phyloP scores from a whole-genome alignment of 2,113 vertebrate species.

The Silurus asotus region DNA sequence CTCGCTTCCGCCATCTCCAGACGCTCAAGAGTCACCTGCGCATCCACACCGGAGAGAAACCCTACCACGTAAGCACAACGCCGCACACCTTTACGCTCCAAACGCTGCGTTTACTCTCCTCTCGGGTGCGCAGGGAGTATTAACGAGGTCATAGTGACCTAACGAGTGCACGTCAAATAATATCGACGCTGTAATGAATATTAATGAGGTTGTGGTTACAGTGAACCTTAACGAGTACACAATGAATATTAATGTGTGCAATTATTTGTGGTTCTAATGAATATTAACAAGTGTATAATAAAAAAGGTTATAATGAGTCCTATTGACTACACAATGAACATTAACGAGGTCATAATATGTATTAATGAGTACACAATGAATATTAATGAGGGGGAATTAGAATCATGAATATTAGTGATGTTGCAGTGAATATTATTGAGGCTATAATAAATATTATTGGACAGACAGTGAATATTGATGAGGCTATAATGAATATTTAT shows the following conservation, averaged over 20 bases:
- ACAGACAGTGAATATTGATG: not conserved
- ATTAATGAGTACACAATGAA: not conserved
- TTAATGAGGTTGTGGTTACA: too few species aligned
- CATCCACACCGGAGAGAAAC: slow-evolving; percentile 97
- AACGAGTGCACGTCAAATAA: too few species aligned
- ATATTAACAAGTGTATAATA: too few species aligned
- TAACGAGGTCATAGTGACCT: too few species aligned
- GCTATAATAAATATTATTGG: not conserved
- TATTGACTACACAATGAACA: not conserved
- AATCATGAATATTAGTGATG: not conserved
- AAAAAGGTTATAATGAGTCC: too few species aligned
- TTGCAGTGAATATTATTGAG: not conserved
- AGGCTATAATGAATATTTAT: not conserved
- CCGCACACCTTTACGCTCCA: not conserved
- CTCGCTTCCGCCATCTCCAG: slow-evolving; percentile 93
- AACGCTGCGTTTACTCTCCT: not conserved
- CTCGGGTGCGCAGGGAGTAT: too few species aligned
- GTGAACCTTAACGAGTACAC: not conserved
- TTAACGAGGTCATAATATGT: too few species aligned
- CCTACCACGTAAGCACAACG: slow-evolving; percentile 86
- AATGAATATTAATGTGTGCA: not conserved
- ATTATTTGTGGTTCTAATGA: too few species aligned
- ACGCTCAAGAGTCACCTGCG: slow-evolving; percentile 96
- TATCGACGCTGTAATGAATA: too few species aligned
- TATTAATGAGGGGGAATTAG: not conserved